phyloP scores from a whole-genome alignment of 2,888 invertebrate species.

The Apoda limacodes region DNA sequence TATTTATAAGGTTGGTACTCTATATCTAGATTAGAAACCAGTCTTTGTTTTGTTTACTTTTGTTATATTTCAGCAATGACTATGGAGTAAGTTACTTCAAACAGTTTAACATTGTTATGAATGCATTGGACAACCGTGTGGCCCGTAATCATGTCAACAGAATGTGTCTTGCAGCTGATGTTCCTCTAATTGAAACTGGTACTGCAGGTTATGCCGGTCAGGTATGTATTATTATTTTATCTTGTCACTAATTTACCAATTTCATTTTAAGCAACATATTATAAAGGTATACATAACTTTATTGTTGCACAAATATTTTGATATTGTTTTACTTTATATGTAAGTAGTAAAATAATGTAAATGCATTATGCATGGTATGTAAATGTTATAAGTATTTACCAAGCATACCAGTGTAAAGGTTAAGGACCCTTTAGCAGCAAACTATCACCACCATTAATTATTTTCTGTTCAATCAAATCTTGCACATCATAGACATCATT shows the following conservation, averaged over 20 bases:
- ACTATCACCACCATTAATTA: too few relatives aligned
- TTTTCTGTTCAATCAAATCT: too few relatives aligned
- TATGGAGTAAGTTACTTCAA: conserved; percentile 94
- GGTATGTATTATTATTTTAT: conserved; percentile 29
- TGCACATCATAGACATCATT: too few relatives aligned
- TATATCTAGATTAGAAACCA: too few relatives aligned
- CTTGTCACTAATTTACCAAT: conserved; percentile 1
- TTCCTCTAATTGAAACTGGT: conserved; percentile 96
- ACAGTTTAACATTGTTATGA: conserved; percentile 91
- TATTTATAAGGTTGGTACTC: too few relatives aligned
- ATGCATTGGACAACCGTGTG: conserved; percentile 95
- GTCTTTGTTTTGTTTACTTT: too few relatives aligned
- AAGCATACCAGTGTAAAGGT: too few relatives aligned
- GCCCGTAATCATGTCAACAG: conserved; percentile 99
- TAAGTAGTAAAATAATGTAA: not conserved
- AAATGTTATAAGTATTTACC: too few relatives aligned
- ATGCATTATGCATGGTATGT: too few relatives aligned
- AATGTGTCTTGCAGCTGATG: conserved; percentile 95
- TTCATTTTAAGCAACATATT: too few relatives aligned
- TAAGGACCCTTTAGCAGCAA: too few relatives aligned
- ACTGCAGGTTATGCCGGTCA: conserved; percentile 98
- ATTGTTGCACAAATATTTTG: not conserved
- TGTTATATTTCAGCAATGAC: conserved; percentile 76
- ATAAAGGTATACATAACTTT: too few relatives aligned
- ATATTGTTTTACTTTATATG: not conserved